Percentiles rank a stretch among this genome's conserved stretches.
phyloP scores from a whole-genome alignment of 2,888 invertebrate species.

The Leptarthrus brevirostris region DNA sequence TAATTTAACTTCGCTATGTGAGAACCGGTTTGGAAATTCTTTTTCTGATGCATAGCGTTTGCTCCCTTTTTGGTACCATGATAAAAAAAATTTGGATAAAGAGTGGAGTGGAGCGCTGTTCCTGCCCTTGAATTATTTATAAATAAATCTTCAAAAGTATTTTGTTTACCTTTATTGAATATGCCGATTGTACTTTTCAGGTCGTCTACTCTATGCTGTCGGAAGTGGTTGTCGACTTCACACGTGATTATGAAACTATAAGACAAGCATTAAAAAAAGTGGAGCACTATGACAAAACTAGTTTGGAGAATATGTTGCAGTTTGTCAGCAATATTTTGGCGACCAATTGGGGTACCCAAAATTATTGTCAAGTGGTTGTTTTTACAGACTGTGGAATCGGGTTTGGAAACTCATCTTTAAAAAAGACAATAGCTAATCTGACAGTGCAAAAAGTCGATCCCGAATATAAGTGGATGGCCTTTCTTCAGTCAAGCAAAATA shows the following conservation, averaged over 20 bases:
- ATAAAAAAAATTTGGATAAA: too few relatives aligned
- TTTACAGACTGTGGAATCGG: slow-evolving; percentile 83
- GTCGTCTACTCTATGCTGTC: slow-evolving; percentile 62
- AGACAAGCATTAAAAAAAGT: slow-evolving; percentile 79
- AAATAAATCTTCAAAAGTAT: too few relatives aligned
- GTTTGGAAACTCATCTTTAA: slow-evolving; percentile 74
- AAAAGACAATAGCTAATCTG: slow-evolving; percentile 68
- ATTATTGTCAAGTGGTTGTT: slow-evolving; percentile 83
- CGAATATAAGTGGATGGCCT: slow-evolving; percentile 76
- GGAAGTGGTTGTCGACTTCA: slow-evolving; percentile 83
- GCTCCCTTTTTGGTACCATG: too few relatives aligned
- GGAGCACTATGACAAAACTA: slow-evolving; percentile 89
- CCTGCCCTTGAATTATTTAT: too few relatives aligned
- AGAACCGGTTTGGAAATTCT: too few relatives aligned
- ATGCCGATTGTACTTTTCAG: slow-evolving; percentile 58
- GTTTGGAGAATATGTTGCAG: slow-evolving; percentile 81
- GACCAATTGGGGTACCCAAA: slow-evolving; percentile 90
- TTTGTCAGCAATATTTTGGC: slow-evolving; percentile 83
- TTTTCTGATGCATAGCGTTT: too few relatives aligned
- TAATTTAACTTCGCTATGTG: too few relatives aligned
- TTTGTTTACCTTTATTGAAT: too few relatives aligned
- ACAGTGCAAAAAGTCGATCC: slow-evolving; percentile 57
- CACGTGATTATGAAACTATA: slow-evolving; percentile 86
- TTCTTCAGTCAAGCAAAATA: slow-evolving; percentile 83
- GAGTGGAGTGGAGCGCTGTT: too few relatives aligned